Percentiles rank a stretch among this genome's conserved stretches.
Conservation (phyloP, 2,797 vertebrate species). For the Coendou prehensilis region DNA sequence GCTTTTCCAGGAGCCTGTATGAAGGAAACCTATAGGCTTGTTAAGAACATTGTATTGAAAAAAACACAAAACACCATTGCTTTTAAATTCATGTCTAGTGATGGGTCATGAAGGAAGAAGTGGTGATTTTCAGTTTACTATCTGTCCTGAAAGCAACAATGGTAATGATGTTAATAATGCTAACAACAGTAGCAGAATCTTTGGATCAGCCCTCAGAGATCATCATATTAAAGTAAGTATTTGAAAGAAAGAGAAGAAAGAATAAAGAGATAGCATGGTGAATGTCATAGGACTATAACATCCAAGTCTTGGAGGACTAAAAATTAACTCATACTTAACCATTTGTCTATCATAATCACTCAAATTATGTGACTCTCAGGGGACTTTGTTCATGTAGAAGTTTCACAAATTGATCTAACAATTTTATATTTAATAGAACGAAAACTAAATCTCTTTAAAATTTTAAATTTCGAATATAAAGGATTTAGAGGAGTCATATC, state of each 20-base stretch:
- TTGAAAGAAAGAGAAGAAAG: not conserved
- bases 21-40: not conserved
- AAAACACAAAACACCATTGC: not conserved
- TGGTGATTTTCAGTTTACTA: not conserved
- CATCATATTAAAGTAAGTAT: not conserved
- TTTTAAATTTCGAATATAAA: not conserved
- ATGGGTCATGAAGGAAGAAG: not conserved
- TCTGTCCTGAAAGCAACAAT: not conserved
- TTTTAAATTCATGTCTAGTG: not conserved
- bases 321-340: not conserved
- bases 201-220: not conserved
- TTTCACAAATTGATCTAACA: not conserved
- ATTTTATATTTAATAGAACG: not conserved
- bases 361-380: not conserved
- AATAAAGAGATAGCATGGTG: not conserved
- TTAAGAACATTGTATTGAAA: not conserved
- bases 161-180: not conserved
- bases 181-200: not conserved
- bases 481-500: not conserved
- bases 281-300: not conserved
- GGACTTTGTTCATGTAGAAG: not conserved
- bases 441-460: not conserved
- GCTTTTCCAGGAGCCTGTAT: not conserved
- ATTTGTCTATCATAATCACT: not conserved
- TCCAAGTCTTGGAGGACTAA: not conserved